phyloP scores from a whole-genome alignment of 2,113 vertebrate genomes.

The Sylvietta virens region DNA sequence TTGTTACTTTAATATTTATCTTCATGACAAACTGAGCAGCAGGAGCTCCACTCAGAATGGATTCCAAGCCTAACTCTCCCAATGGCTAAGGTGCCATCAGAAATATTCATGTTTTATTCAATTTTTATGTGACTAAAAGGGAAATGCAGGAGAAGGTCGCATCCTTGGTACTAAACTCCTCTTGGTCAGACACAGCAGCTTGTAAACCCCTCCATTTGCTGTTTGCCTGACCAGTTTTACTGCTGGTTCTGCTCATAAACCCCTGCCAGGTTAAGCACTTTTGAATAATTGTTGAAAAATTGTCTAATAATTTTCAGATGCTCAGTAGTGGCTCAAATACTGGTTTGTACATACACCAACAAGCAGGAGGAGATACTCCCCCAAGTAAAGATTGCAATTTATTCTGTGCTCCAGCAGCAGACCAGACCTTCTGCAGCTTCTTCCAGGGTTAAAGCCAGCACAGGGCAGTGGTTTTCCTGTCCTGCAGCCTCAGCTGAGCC shows the following conservation, averaged over 20 bases:
- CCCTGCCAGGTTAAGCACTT: background rate
- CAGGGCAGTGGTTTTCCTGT: background rate
- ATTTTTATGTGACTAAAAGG: background rate
- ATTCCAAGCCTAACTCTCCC: background rate
- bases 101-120: background rate
- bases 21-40: background rate
- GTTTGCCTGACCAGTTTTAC: background rate
- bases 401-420: background rate
- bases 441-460: background rate
- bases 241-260: background rate
- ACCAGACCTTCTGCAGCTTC: background rate
- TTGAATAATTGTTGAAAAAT: background rate
- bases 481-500: background rate
- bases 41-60: background rate
- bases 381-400: background rate
- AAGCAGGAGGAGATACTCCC: background rate
- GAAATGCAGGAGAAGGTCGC: background rate
- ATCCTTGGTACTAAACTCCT: background rate
- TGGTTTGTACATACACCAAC: rapidly evolving
- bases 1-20: background rate
- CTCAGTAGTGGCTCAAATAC: background rate
- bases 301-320: background rate
- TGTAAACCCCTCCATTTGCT: background rate
- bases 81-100: background rate
- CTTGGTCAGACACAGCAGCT: background rate